Conservation (phyloP, 2,113 vertebrate species). For the Kryptolebias marmoratus region DNA sequence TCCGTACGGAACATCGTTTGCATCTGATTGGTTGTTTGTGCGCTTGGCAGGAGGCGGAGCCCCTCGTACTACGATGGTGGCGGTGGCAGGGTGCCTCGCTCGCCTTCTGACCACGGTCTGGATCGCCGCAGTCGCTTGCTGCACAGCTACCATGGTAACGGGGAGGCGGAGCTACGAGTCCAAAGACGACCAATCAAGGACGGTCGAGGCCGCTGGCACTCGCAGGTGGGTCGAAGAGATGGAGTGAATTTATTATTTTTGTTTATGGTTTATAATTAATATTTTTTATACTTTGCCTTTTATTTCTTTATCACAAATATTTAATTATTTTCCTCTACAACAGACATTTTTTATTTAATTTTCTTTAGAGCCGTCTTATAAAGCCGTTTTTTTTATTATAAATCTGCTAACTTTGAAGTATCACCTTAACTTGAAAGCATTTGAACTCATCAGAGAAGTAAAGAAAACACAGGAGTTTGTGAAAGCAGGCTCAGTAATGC, state of each 20-base stretch:
- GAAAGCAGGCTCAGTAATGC: not conserved
- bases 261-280: too few relatives aligned
- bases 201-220: conserved; percentile 51
- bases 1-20: not conserved
- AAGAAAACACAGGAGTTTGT: too few relatives aligned
- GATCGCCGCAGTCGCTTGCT: conserved; percentile 5
- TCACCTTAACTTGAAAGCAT: too few relatives aligned
- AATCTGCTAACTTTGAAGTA: too few relatives aligned
- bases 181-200: conserved; percentile 48
- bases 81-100: conserved; percentile 34
- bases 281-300: too few relatives aligned
- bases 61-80: conserved; percentile 53
- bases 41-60: conserved; percentile 52
- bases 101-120: conserved; percentile 42
- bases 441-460: too few relatives aligned
- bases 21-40: conserved; percentile 10
- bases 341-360: too few relatives aligned
- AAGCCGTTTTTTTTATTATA: too few relatives aligned
- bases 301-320: too few relatives aligned
- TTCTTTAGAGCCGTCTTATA: too few relatives aligned
- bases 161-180: conserved; percentile 22
- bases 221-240: conserved; percentile 41
- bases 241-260: too few relatives aligned
- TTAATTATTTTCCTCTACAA: too few relatives aligned
- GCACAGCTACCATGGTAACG: conserved; percentile 10